Percentiles rank a stretch among this genome's conserved stretches.
These are phyloP conservation scores for Isurus oxyrinchus DNA, from an alignment of 2,113 vertebrate species.

Conservation along the genomic window DNA sequence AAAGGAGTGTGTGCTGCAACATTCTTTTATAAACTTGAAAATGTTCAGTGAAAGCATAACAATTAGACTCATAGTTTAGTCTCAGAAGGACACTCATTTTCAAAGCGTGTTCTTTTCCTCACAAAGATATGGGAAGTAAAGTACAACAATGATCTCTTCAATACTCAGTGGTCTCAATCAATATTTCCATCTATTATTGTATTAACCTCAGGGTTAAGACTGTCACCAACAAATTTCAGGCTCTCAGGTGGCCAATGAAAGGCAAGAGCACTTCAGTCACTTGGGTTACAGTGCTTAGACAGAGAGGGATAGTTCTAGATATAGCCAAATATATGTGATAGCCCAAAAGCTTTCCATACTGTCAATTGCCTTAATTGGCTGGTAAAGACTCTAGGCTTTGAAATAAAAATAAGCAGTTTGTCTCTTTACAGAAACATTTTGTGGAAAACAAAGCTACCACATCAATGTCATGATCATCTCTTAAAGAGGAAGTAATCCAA, in stretches of 20 bases:
- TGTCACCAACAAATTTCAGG: conserved; percentile 4
- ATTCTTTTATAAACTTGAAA: background rate
- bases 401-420: background rate
- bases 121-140: background rate
- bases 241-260: conserved; percentile 31
- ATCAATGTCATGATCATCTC: background rate
- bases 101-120: background rate
- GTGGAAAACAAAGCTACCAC: background rate
- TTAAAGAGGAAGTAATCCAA: background rate
- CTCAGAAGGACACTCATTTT: background rate
- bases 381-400: background rate
- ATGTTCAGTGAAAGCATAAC: background rate
- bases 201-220: conserved; percentile 11
- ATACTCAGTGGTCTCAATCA: background rate
- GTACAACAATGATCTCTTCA: background rate
- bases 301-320: background rate
- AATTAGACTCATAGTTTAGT: background rate
- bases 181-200: conserved; percentile 24
- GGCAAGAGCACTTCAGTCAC: background rate
- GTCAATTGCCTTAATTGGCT: background rate
- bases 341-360: background rate
- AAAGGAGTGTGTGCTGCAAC: background rate
- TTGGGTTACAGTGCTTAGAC: background rate
- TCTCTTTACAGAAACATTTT: background rate
- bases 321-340: conserved; percentile 4